phyloP scores from a whole-genome alignment of 2,888 invertebrate species.

The Terebella lapidaria region DNA sequence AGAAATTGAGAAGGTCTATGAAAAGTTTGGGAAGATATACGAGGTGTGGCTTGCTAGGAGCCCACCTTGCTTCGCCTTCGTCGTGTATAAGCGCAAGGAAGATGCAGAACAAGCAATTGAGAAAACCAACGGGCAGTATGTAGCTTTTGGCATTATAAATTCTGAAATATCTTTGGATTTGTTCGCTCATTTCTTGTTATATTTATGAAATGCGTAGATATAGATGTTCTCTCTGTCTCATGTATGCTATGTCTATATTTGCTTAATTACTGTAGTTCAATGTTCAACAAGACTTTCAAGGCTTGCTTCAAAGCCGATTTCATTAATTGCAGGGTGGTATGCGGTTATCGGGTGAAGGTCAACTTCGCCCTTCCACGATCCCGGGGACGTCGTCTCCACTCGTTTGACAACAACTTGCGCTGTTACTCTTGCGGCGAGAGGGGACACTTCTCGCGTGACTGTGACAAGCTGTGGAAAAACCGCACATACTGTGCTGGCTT shows the following conservation, averaged over 20 bases:
- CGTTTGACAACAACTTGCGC: slow-evolving; percentile 59
- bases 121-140: slow-evolving; percentile 71
- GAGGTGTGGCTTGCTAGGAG: slow-evolving; percentile 62
- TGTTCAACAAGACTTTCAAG: too few relatives aligned
- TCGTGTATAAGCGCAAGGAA: slow-evolving; percentile 59
- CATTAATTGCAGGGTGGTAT: slow-evolving; percentile 55
- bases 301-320: too few relatives aligned
- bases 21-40: slow-evolving; percentile 58
- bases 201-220: not conserved
- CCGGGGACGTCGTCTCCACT: slow-evolving; percentile 29
- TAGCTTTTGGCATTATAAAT: slow-evolving; percentile 13
- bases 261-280: too few relatives aligned
- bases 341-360: slow-evolving; percentile 58
- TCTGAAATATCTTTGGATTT: not conserved
- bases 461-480: slow-evolving; percentile 29
- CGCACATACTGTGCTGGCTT: not conserved
- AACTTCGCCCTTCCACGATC: slow-evolving; percentile 62
- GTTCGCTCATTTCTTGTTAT: not conserved
- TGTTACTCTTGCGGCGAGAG: slow-evolving; percentile 62
- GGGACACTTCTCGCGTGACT: slow-evolving; percentile 61
- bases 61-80: slow-evolving; percentile 63
- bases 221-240: not conserved
- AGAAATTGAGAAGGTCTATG: slow-evolving; percentile 58
- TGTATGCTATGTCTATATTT: too few relatives aligned
- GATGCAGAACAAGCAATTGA: slow-evolving; percentile 71